Conservation (phyloP, 1,140 invertebrate genomes). For the Venturia canescens region DNA sequence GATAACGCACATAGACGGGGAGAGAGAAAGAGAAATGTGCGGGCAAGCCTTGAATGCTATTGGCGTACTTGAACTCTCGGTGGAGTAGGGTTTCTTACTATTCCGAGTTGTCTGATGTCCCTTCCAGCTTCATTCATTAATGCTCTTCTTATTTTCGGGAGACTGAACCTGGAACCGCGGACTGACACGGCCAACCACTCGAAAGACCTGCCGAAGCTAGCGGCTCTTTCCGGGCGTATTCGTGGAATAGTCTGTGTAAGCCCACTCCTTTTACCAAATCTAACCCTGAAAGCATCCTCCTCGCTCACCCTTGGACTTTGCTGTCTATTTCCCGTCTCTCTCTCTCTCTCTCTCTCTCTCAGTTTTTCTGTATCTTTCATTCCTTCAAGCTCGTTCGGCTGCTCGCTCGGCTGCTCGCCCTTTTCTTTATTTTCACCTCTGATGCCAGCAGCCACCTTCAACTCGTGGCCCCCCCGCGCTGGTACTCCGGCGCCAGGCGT, state of each 20-base stretch:
- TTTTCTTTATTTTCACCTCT: constrained; percentile 45
- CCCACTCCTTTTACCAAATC: constrained; percentile 30
- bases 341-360: constrained; percentile 20
- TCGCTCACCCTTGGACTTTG: too few relatives aligned
- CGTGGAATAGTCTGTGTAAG: constrained; percentile 27
- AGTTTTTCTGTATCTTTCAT: constrained; percentile 27
- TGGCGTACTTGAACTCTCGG: constrained; percentile 4
- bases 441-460: constrained; percentile 52
- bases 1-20: not conserved
- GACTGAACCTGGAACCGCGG: constrained; percentile 32
- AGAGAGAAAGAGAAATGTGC: not conserved
- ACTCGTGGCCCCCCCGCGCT: constrained; percentile 21
- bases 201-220: constrained; percentile 34
- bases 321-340: not conserved
- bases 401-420: constrained; percentile 24
- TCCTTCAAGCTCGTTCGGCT: constrained; percentile 35
- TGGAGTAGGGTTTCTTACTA: constrained; percentile 30
- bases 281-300: constrained; percentile 36
- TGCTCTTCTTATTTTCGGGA: constrained; percentile 65
- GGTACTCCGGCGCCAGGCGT: constrained; percentile 25
- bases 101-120: constrained; percentile 31
- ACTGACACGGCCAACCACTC: constrained; percentile 41
- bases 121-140: constrained; percentile 63
- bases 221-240: constrained; percentile 38
- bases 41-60: constrained; percentile 21